Conservation (phyloP, 2,113 vertebrate genomes). For the Cinclus cinclus region DNA sequence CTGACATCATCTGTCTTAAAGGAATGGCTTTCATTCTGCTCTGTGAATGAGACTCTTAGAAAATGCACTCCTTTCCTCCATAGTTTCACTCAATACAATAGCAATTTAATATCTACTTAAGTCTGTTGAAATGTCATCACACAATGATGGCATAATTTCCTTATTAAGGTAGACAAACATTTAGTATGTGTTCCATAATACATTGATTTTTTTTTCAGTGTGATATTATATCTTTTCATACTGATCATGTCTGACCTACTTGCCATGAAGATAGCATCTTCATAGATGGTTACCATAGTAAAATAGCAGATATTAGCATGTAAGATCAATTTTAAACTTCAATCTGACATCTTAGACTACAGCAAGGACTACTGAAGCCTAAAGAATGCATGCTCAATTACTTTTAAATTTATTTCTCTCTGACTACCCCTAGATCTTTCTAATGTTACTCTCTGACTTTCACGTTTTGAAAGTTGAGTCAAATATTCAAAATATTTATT, state of each 20-base stretch:
- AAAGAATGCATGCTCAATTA: not conserved
- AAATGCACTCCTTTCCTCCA: not conserved
- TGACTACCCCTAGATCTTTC: not conserved
- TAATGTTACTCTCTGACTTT: not conserved
- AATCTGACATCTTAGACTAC: not conserved
- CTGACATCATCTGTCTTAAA: not conserved
- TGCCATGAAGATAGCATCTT: not conserved
- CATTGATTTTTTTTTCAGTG: not conserved
- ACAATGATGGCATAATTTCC: not conserved
- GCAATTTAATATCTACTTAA: not conserved
- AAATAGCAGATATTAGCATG: not conserved
- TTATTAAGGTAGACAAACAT: not conserved
- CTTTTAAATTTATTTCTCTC: not conserved
- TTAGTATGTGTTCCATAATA: not conserved
- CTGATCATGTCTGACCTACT: not conserved
- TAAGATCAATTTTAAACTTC: not conserved
- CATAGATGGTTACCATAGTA: not conserved
- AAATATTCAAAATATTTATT: not conserved
- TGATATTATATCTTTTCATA: not conserved
- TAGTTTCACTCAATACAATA: not conserved
- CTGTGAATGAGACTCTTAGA: not conserved
- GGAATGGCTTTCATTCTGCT: not conserved
- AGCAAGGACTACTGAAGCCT: not conserved
- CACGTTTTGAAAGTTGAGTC: not conserved
- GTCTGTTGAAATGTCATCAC: not conserved